Conservation (phyloP, 2,888 invertebrate genomes). For the Vandiemenella viatica region DNA sequence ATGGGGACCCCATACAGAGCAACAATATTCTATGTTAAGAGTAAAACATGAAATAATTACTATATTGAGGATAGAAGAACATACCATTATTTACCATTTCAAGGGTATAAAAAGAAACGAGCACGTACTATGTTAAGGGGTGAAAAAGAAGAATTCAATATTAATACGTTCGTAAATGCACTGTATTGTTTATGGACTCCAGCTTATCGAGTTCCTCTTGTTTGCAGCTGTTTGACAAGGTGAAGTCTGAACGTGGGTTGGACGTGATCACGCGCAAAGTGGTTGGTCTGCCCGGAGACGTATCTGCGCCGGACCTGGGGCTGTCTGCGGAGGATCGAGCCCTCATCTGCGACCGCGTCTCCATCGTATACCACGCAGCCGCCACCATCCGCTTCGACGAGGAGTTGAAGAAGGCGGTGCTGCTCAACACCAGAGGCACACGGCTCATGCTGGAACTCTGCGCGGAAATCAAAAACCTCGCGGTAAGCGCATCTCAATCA, state of each 20-base stretch:
- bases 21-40: too few species aligned
- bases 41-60: too few species aligned
- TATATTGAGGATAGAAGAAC: too few species aligned
- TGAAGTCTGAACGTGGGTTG: constrained; percentile 48
- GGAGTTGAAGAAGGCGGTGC: constrained; percentile 70
- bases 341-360: constrained; percentile 47
- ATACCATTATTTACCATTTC: too few species aligned
- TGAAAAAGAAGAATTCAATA: too few species aligned
- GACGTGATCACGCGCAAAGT: constrained; percentile 43
- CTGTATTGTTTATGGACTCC: too few species aligned
- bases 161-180: too few species aligned
- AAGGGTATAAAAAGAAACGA: too few species aligned
- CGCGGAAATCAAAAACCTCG: constrained; percentile 53
- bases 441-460: constrained; percentile 74
- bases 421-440: constrained; percentile 85
- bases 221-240: constrained; percentile 57
- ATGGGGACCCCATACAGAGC: too few species aligned
- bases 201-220: too few species aligned
- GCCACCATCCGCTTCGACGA: constrained; percentile 74
- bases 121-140: too few species aligned
- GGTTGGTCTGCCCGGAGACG: constrained; percentile 58
- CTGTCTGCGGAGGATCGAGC: constrained; percentile 49
- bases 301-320: constrained; percentile 48
- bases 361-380: constrained; percentile 71
- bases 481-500: constrained; percentile 24